Base-by-base conservation (phyloP, 2,888 invertebrate genomes). In the Synergus umbraculus region DNA sequence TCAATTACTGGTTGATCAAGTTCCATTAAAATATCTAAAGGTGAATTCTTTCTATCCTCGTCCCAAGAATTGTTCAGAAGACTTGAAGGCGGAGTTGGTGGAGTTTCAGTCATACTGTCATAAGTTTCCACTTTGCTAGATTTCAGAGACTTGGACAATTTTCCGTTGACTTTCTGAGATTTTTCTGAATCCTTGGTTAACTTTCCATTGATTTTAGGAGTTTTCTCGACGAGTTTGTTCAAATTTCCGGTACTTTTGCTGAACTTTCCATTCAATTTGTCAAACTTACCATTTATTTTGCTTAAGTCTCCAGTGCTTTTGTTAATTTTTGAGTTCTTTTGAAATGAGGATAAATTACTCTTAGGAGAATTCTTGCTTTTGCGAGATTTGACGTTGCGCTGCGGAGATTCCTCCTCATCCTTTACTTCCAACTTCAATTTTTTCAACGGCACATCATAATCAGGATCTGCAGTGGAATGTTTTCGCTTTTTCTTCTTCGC, bases 321-420 rank as follows among this genome's bases (percentile, higher is more conserved):
- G 66, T 80, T 78, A 65, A 79, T 76, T 12, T 82, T 78, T 2
- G 81, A 79, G 15, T 49, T 49, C 66, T 73, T 77, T 83, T 83
- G 0, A 79, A 37, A 22, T 78, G 18, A 78, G 29, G 81, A 79
- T 4, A 83, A 76, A 79, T 54, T 81, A 10, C 81, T 79, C 2
- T 73, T 77, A 5, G 22, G 29, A 5, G 22, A 41, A 29, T 73
- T 81, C 13, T 15, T 15, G 9, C 46, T 73, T 29, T 37, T 49
- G 1, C 49, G 12, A 12, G 49, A 15, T n/a, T 37, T 49, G 15
- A 10, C 18, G 73, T 37, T n/a, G 9, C 15, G n/a, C n/a, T 49
- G 54, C 13, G 9, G 44, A 13, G 15, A 22, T 9, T 49, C 15
- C n/a, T 29, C 15, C 0, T 69, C 69, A 9, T 29, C 9, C 13